Base-by-base conservation (phyloP, 2,113 vertebrate genomes). In the Cyphomyrus plagiostoma region DNA sequence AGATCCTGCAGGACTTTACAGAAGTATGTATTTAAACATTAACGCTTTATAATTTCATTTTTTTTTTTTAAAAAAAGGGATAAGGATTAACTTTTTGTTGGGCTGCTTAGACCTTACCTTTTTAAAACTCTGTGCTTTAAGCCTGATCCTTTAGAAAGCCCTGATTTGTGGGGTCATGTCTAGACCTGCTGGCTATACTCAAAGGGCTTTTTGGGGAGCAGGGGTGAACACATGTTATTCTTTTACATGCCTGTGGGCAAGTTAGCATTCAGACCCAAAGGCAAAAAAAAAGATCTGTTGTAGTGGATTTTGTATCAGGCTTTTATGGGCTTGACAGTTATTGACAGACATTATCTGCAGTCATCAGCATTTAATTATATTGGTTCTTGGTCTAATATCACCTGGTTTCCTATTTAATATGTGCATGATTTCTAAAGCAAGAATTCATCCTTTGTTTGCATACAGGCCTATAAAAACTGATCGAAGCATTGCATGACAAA, bases 81-180 rank as follows among this genome's bases (percentile, higher is more conserved):
- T 50, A 26, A 10, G 13, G 45, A 52, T 86, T 86, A 86, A n/a
- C 23, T 26, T 86, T 52, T 15, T 52, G 49, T 53, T 4, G 30
- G 56, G 26, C n/a, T 85, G 39, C 26, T 62, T 53, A 84, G 11
- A 19, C 19, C 46, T 53, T 3, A 45, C 1, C 39, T 19, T 35
- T 82, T 89, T 49, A 30, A 30, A 87, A 53, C 42, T 15, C 1
- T 1, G 11, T 50, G 45, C 46, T 88, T 88, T 52, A 88, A 91
- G 89, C 86, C 88, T 77, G 66, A 30, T 91, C 52, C 82, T 82
- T 35, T 10, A 46, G 50, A n/a, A 84, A 45, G 4, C 42, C 88
- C 52, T 89, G n/a, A 30, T 48, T 87, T 89, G 88, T 91, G 50
- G 87, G 70, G 77, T 93, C 93, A 91, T 92, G 92, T 86, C 91